Base-by-base conservation (phyloP, 2,888 invertebrate species). In the Leptinotarsa peninsularis region DNA sequence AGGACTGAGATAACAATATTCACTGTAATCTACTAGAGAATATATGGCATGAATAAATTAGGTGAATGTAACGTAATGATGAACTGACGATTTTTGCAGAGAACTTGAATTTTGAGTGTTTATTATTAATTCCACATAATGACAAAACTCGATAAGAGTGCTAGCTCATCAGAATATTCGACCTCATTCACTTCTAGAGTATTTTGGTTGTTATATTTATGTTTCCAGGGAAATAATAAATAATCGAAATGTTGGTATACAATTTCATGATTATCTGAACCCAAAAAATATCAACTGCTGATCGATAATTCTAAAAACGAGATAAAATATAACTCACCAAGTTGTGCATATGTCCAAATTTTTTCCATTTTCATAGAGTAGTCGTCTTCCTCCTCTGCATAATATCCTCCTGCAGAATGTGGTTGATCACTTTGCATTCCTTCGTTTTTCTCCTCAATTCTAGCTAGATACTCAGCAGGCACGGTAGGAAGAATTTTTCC, bases 301-400 rank as follows among this genome's bases (percentile, higher is more conserved):
- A 4, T 27, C n/a, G n/a, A 15, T 7, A n/a, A 52, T n/a, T 17
- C 0, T 52, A 7, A 52, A 5, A 52, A 52, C n/a, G 15, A 17
- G 17, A 7, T 5, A 52, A 5, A 49, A n/a, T 67, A 23, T 43
- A n/a, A 88, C 88, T 89, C 86, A 89, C 89, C 87, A 77, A 85
- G 86, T 81, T 88, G 93, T 84, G 93, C 93, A 89, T 94, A 94
- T 81, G 92, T 91, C 87, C 93, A 89, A 83, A 93, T 91, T 85
- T 91, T 92, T 86, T 93, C 91, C 77, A 93, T 92, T 84, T 91
- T 91, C 82, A 92, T 91, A 84, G 92, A 91, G 89, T 91, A 93
- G 87, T 93, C 92, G 84, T 93, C 93, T 79, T 91, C 90, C 87
- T 93, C 89, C 87, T 91, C 87, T 88, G 90, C 86, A 88, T 89